A percentile compares a stretch with the other conserved stretches of the same genome.
These are phyloP conservation scores for Drosophila subquinaria DNA, from an alignment of 2,888 invertebrate genomes.

Conservation along the genomic window DNA sequence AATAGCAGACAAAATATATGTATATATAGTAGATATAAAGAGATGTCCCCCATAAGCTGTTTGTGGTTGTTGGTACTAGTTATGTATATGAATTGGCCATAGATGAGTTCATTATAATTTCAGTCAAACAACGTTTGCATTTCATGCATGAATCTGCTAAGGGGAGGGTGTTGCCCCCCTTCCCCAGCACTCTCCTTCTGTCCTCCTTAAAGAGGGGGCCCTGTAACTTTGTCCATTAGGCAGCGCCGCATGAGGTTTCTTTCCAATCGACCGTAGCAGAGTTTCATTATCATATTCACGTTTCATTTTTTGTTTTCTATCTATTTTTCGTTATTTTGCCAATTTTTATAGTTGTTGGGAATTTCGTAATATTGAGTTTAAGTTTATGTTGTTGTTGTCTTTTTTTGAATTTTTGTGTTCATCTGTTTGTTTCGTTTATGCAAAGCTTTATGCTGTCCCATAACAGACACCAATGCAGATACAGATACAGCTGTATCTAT, in stretches of 20 bases:
- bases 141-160: slow-evolving; percentile 75
- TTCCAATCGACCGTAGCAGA: slow-evolving; percentile 74
- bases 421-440: slow-evolving; percentile 63
- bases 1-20: slow-evolving; percentile 8
- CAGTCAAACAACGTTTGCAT: slow-evolving; percentile 71
- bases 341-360: slow-evolving; percentile 53
- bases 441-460: slow-evolving; percentile 61
- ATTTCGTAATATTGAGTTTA: slow-evolving; percentile 74
- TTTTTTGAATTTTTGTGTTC: slow-evolving; percentile 31
- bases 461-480: slow-evolving; percentile 29
- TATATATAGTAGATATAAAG: slow-evolving; percentile 3
- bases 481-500: slow-evolving; percentile 19
- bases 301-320: slow-evolving; percentile 27
- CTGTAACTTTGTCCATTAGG: slow-evolving; percentile 62
- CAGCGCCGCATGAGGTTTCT: slow-evolving; percentile 70
- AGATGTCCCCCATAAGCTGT: slow-evolving; percentile 45
- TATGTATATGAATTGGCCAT: slow-evolving; percentile 52
- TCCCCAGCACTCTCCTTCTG: neutral
- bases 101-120: slow-evolving; percentile 70
- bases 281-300: slow-evolving; percentile 73
- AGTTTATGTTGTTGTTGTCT: slow-evolving; percentile 22
- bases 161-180: neutral
- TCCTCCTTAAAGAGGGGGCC: neutral
- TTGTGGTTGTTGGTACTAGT: slow-evolving; percentile 11
- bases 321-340: slow-evolving; percentile 48